These are phyloP conservation scores for Emydoidea blandingii DNA, from an alignment of 2,797 vertebrate genomes.

Conservation along the genomic window DNA sequence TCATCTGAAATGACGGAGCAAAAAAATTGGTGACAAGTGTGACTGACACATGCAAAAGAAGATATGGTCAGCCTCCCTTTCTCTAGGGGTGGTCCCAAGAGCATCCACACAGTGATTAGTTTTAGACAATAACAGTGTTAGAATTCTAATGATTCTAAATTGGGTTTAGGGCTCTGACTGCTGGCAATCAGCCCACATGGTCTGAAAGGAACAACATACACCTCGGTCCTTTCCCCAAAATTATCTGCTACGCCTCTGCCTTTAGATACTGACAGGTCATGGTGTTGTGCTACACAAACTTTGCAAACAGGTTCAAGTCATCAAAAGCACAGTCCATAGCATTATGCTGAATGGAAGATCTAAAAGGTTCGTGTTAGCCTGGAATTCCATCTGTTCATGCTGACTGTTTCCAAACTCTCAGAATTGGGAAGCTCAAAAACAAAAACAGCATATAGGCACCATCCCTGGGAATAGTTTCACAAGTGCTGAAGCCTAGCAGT, in stretches of 20 bases:
- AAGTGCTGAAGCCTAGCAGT: background rate
- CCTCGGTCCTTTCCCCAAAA: background rate
- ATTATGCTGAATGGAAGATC: background rate
- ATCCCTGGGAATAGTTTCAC: background rate
- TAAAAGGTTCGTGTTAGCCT: background rate
- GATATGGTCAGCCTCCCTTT: background rate
- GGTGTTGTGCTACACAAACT: background rate
- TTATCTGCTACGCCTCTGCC: background rate
- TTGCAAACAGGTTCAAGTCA: background rate
- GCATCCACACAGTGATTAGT: background rate
- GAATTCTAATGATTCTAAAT: background rate
- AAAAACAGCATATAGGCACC: background rate
- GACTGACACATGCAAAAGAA: background rate
- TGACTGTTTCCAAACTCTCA: background rate
- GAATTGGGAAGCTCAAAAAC: background rate
- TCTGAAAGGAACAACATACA: background rate
- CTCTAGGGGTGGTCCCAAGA: background rate
- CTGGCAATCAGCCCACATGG: background rate
- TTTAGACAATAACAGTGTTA: background rate
- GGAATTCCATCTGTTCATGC: background rate
- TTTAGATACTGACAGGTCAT: background rate
- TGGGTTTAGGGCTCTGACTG: background rate
- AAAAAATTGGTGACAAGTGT: background rate
- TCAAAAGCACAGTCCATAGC: background rate
- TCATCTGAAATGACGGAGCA: background rate